A percentile compares a stretch with the other conserved stretches of the same genome.
phyloP scores from a whole-genome alignment of 1,140 invertebrate genomes.

The Semibalanus balanoides region DNA sequence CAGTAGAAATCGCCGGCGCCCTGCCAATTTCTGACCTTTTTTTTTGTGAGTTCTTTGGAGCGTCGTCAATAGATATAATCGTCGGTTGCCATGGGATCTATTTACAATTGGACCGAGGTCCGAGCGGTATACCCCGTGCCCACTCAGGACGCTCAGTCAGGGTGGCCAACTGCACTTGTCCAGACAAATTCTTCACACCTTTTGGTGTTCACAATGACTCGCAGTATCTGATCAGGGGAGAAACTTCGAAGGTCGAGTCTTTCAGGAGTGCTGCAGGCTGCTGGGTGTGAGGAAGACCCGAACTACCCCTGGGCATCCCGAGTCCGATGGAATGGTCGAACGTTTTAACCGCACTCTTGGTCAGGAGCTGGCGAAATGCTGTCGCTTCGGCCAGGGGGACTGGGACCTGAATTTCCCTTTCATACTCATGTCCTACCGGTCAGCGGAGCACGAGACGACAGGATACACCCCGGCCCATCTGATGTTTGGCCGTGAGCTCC shows the following conservation, averaged over 20 bases:
- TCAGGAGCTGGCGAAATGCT: background rate
- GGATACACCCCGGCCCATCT: background rate
- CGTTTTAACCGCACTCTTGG: background rate
- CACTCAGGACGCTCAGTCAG: too few relatives aligned
- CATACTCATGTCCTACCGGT: background rate
- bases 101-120: too few relatives aligned
- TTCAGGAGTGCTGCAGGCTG: background rate
- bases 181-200: background rate
- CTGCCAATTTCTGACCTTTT: background rate
- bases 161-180: too few relatives aligned
- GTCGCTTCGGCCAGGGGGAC: too few relatives aligned
- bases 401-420: background rate
- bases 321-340: background rate
- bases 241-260: background rate
- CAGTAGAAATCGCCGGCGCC: background rate
- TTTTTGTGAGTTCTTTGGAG: too few relatives aligned
- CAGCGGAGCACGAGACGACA: background rate
- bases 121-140: too few relatives aligned
- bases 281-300: background rate
- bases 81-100: too few relatives aligned
- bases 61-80: too few relatives aligned
- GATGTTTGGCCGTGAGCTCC: background rate
- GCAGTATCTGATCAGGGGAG: slow-evolving; percentile 3
- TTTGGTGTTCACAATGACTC: background rate
- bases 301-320: background rate